Evolutionary conservation across 1,140 invertebrate genomes (phyloP).

Genomic region (Zaprionus capensis): DNA sequence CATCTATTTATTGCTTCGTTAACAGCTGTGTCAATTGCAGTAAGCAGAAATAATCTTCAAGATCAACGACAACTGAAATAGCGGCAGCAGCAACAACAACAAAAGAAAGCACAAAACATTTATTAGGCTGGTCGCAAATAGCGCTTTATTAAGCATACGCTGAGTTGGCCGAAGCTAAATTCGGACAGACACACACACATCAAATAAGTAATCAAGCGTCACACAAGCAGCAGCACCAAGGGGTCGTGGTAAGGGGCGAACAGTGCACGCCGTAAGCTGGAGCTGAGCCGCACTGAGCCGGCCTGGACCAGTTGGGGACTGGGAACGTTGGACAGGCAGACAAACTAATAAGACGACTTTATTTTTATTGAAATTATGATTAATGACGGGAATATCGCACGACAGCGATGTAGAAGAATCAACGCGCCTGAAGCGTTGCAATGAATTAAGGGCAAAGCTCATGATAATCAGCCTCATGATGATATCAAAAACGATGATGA

Average conservation of each 20-base stretch:
- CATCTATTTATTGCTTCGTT: conserved; percentile 21
- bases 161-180: conserved; percentile 23
- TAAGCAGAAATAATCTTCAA: conserved; percentile 17
- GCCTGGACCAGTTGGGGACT: conserved; percentile 23
- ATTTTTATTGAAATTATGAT: conserved; percentile 83
- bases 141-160: conserved; percentile 70
- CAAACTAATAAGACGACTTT: conserved; percentile 73
- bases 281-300: conserved; percentile 28
- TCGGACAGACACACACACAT: conserved; percentile 31
- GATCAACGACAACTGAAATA: conserved; percentile 36
- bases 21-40: conserved; percentile 12
- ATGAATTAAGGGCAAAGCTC: conserved; percentile 51
- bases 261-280: conserved; percentile 31
- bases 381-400: conserved; percentile 65
- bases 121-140: conserved; percentile 57
- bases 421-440: conserved; percentile 41
- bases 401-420: conserved; percentile 44
- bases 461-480: conserved; percentile 25
- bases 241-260: neutral
- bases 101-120: conserved; percentile 47
- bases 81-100: conserved; percentile 14
- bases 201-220: conserved; percentile 75
- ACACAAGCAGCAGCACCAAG: conserved; percentile 44
- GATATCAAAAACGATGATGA: conserved; percentile 6
- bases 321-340: conserved; percentile 8